Evolutionary conservation across 2,113 vertebrate species (phyloP), one percentile per base, ranked within the genome.

Genomic region (Planiliza haematocheilus): DNA sequence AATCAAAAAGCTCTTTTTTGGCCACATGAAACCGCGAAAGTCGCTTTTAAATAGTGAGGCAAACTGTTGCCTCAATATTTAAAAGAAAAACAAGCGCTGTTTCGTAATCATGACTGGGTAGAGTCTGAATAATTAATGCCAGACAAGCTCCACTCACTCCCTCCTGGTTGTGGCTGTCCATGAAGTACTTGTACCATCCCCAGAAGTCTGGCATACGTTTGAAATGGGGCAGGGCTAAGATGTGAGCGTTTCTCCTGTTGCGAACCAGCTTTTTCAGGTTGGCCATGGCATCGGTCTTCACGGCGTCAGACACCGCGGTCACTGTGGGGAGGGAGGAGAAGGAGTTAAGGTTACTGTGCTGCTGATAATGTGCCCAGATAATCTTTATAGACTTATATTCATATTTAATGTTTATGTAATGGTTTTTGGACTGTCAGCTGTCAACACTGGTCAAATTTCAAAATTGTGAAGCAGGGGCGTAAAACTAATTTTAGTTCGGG

Each of bases 101-200:
- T 77, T 70, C 7, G 37, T 66, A 45, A 59, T 77, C 5, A 0
- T 46, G 43, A 57, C 50, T 20, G 10, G 9, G 9, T n/a, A 70
- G 11, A 43, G 69, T 24, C 17, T 74, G 38, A 82, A 83, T 81
- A 53, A 79, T 79, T n/a, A 42, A 86, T 82, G n/a, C 52, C n/a
- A 49, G 55, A 66, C 48, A 61, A 64, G 50, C 39, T 63, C 9
- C 39, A 92, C 94, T 94, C 81, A 95, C 94, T 85, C 92, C 93
- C 51, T 94, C 94, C 86, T 94, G 93, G 87, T 94, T 94, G 79
- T 94, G 88, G 61, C 60, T 87, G 58, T 94, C 89, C 77, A 89
- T 86, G 67, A 91, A 95, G 83, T 91, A 88, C 63, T 93, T 94
- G 88, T 95, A 94, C 91, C 92, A 94, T 76, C 82, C 89, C 94